A percentile compares a stretch with the other conserved stretches of the same genome.
These are phyloP conservation scores for Sebastes nivosus DNA, from an alignment of 2,797 vertebrate species.

Conservation along the genomic window DNA sequence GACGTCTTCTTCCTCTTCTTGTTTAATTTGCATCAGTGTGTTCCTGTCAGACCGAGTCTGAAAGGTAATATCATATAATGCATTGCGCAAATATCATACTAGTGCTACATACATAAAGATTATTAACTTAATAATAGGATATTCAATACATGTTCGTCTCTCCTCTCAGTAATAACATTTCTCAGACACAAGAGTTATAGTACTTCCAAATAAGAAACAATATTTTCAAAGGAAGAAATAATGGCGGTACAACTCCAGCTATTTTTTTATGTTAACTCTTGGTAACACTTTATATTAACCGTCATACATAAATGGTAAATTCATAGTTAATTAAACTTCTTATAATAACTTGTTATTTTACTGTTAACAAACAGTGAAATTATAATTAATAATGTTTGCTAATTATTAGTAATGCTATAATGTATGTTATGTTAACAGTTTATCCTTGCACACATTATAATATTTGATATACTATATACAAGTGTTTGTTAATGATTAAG, in stretches of 20 bases:
- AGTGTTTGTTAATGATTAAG: no score
- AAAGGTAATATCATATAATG: not conserved
- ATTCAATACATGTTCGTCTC: not conserved
- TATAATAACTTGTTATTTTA: no score
- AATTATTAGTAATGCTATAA: no score
- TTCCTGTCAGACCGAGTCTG: not conserved
- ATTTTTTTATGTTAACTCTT: not conserved
- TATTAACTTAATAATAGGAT: not conserved
- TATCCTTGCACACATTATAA: no score
- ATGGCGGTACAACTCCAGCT: not conserved
- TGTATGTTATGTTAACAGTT: no score
- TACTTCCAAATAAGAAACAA: not conserved
- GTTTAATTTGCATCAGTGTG: not conserved
- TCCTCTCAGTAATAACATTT: conserved; percentile 9
- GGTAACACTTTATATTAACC: no score
- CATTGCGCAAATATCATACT: not conserved
- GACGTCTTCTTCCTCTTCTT: not conserved
- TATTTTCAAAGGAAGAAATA: not conserved
- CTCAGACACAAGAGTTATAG: not conserved
- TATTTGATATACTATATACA: no score
- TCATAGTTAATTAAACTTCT: no score
- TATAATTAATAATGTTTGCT: no score
- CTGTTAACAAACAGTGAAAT: no score
- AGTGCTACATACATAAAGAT: not conserved
- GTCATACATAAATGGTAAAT: no score